phyloP scores from a whole-genome alignment of 2,113 vertebrate genomes.

The Coturnix japonica region DNA sequence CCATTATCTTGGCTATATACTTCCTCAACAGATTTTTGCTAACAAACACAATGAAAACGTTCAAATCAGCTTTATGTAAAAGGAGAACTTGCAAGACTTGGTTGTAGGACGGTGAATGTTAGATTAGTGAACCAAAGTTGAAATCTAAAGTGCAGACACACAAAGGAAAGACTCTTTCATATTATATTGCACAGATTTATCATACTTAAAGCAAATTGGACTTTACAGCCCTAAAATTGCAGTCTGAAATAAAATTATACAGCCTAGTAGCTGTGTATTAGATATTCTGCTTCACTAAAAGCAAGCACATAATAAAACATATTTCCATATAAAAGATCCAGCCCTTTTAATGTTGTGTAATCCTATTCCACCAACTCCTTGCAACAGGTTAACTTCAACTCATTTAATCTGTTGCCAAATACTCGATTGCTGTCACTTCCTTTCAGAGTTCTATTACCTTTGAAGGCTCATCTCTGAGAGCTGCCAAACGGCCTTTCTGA shows the following conservation, averaged over 20 bases:
- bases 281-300: too few relatives aligned
- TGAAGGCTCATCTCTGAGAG: conserved; percentile 93
- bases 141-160: neutral
- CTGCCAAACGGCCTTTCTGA: conserved; percentile 91
- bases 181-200: neutral
- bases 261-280: neutral
- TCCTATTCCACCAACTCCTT: neutral
- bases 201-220: neutral
- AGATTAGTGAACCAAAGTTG: neutral
- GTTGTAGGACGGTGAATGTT: neutral
- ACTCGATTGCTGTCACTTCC: neutral
- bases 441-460: conserved; percentile 81
- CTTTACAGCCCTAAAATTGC: neutral
- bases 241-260: neutral
- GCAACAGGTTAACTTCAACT: neutral
- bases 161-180: neutral
- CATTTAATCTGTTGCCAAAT: neutral
- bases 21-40: neutral
- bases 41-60: neutral
- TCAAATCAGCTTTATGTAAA: neutral
- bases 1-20: neutral
- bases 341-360: neutral
- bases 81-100: neutral
- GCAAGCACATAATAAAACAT: neutral
- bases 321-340: neutral